These are phyloP conservation scores for Plectus sambesii DNA, from an alignment of 1,140 invertebrate species.

Conservation along the genomic window DNA sequence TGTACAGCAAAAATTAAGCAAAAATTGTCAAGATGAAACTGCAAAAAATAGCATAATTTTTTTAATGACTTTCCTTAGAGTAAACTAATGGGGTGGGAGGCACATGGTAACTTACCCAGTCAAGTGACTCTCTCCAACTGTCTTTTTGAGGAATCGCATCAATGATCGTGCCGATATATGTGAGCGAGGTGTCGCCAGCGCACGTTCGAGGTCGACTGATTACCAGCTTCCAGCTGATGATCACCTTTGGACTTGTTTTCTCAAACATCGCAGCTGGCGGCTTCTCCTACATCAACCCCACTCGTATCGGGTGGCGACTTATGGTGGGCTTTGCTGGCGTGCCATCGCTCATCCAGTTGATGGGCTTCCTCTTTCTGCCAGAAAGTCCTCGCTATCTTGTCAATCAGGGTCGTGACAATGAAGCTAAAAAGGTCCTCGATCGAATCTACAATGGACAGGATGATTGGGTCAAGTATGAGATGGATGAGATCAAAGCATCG, in stretches of 20 bases:
- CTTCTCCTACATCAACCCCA: slow-evolving; percentile 48
- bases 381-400: slow-evolving; percentile 57
- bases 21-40: too few species aligned
- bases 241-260: slow-evolving; percentile 55
- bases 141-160: slow-evolving; percentile 52
- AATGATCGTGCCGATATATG: slow-evolving; percentile 57
- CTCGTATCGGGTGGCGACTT: slow-evolving; percentile 54
- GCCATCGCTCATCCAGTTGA: slow-evolving; percentile 54
- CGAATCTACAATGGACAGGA: slow-evolving; percentile 41
- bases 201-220: slow-evolving; percentile 53
- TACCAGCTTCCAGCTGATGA: slow-evolving; percentile 54
- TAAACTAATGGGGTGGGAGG: too few species aligned
- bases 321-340: slow-evolving; percentile 56
- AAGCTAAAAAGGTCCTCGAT: slow-evolving; percentile 48
- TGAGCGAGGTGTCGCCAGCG: slow-evolving; percentile 54
- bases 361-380: slow-evolving; percentile 56
- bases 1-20: too few species aligned
- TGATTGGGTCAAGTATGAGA: slow-evolving; percentile 37
- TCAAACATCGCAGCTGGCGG: slow-evolving; percentile 53
- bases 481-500: slow-evolving; percentile 31
- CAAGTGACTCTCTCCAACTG: too few species aligned
- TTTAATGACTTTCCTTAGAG: too few species aligned
- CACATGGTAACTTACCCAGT: too few species aligned
- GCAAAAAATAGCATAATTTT: too few species aligned
- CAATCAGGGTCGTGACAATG: slow-evolving; percentile 45